A percentile compares a stretch with the other conserved stretches of the same genome.
Evolutionary conservation across 2,797 vertebrate species (phyloP).

Genomic region (Cottoperca gobio): DNA sequence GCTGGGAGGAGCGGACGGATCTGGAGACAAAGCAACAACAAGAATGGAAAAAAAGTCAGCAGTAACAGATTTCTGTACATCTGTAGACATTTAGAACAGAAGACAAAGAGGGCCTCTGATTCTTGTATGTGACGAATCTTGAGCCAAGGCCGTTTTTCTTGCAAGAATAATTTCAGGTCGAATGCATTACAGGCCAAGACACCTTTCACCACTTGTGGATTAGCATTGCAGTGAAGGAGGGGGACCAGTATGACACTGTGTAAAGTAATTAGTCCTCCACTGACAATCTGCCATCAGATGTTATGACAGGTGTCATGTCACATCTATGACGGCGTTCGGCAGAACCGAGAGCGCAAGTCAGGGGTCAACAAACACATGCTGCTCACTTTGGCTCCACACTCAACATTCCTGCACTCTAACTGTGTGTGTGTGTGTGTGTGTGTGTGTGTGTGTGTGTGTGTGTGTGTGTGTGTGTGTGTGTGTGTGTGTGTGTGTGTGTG

Average conservation of each 20-base stretch:
- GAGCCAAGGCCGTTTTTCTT: slow-evolving; percentile 25
- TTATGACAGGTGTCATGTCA: slow-evolving; percentile 84
- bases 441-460: slow-evolving; percentile 33
- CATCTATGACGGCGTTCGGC: slow-evolving; percentile 65
- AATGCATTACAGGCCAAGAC: slow-evolving; percentile 25
- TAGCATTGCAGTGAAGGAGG: slow-evolving; percentile 5
- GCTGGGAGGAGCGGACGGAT: slow-evolving; percentile 90
- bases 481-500: slow-evolving; percentile 33
- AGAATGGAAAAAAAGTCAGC: slow-evolving; percentile 37
- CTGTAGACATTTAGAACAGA: slow-evolving; percentile 49
- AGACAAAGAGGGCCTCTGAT: slow-evolving; percentile 14
- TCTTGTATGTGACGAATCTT: slow-evolving; percentile 43
- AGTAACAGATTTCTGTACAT: slow-evolving; percentile 35
- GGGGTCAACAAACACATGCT: slow-evolving; percentile 81
- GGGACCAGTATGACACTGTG: slow-evolving; percentile 51
- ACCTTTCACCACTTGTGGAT: slow-evolving; percentile 51
- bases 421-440: slow-evolving; percentile 33
- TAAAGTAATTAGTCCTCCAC: slow-evolving; percentile 76
- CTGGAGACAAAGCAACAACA: slow-evolving; percentile 74
- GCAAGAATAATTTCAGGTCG: slow-evolving; percentile 36
- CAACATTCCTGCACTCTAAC: slow-evolving; percentile 57
- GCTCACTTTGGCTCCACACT: slow-evolving; percentile 67
- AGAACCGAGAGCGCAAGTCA: slow-evolving; percentile 64
- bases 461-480: slow-evolving; percentile 37
- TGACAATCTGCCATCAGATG: slow-evolving; percentile 73